Base-by-base conservation (phyloP, 2,797 vertebrate genomes). In the Melanogrammus aeglefinus region DNA sequence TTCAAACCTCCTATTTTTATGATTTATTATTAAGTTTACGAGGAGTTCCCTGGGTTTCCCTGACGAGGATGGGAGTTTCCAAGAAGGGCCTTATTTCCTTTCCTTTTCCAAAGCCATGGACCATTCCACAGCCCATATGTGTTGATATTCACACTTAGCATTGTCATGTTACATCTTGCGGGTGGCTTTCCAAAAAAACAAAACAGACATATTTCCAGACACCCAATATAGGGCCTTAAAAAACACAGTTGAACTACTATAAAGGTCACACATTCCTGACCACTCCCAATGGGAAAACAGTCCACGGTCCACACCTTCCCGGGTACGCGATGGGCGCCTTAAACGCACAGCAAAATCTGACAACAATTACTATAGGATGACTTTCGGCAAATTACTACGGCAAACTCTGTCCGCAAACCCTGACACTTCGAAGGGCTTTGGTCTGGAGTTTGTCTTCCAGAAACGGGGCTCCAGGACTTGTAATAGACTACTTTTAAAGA, bases 221-320 rank as follows among this genome's bases (percentile, higher is more conserved):
- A 78, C 74, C 78, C 81, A 86, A 84, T 85, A 82, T 74, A 80
- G 82, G 74, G 27, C 78, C 83, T 74, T 84, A 82, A 88, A 85
- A 81, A 75, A 78, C 36, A 73, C 21, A 18, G 47, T 31, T 16
- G 35, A 86, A 86, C 81, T 79, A 24, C 77, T 75, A 80, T 90
- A 91, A 89, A 88, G 86, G 87, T 91, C 86, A 82, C 85, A 86
- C 86, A 90, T 90, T 91, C 91, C 82, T 81, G 76, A 90, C 82
- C 18, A 33, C 82, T 88, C 91, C 90, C 86, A 57, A 14, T 51
- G 86, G 91, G 86, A 89, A 83, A 88, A 85, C 81, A 87, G 80
- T n/a, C 86, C 86, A 87, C 90, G 90, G 80, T n/a, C 86, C 86
- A 87, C 90, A 91, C 88, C 91, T 93, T 91, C 82, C 73, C 79